Evolutionary conservation across 1,140 invertebrate species (phyloP).

Genomic region (Drosophila busckii): DNA sequence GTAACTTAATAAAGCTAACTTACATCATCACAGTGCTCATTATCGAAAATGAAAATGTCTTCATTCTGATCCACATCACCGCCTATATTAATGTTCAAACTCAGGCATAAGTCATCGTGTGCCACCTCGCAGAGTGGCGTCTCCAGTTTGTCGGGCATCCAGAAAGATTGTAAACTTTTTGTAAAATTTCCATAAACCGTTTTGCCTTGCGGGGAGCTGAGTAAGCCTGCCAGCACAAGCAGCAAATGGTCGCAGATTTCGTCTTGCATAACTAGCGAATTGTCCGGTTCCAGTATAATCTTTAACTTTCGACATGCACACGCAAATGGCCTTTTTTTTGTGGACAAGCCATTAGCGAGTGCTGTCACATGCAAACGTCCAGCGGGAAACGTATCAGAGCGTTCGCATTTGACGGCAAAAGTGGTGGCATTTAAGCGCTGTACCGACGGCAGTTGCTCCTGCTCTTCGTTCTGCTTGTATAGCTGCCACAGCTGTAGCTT

Average conservation of each 20-base stretch:
- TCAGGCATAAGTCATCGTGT: conserved; percentile 39
- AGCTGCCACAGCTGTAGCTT: conserved; percentile 64
- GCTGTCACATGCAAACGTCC: conserved; percentile 65
- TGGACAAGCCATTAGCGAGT: conserved; percentile 43
- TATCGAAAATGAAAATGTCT: conserved; percentile 65
- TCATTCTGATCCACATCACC: conserved; percentile 48
- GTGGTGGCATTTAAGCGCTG: conserved; percentile 57
- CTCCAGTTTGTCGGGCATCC: conserved; percentile 64
- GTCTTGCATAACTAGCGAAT: conserved; percentile 72
- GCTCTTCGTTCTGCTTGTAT: conserved; percentile 48
- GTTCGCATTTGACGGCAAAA: conserved; percentile 64
- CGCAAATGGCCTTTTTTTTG: conserved; percentile 42
- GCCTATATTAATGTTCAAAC: conserved; percentile 35
- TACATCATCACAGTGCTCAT: conserved; percentile 57
- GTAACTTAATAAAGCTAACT: conserved; percentile 5
- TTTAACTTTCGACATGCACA: conserved; percentile 71
- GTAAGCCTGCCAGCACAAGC: conserved; percentile 59
- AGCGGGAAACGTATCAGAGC: conserved; percentile 58
- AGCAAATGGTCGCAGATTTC: conserved; percentile 76
- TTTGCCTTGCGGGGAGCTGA: conserved; percentile 62
- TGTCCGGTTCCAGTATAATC: conserved; percentile 72
- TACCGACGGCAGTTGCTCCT: conserved; percentile 56
- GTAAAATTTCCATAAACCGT: conserved; percentile 58
- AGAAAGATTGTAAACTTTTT: conserved; percentile 54
- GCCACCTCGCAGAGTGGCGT: conserved; percentile 46